Evolutionary conservation across 2,113 vertebrate species (phyloP), one percentile per base, ranked within the genome.

Genomic region (Australoheros scitulus): DNA sequence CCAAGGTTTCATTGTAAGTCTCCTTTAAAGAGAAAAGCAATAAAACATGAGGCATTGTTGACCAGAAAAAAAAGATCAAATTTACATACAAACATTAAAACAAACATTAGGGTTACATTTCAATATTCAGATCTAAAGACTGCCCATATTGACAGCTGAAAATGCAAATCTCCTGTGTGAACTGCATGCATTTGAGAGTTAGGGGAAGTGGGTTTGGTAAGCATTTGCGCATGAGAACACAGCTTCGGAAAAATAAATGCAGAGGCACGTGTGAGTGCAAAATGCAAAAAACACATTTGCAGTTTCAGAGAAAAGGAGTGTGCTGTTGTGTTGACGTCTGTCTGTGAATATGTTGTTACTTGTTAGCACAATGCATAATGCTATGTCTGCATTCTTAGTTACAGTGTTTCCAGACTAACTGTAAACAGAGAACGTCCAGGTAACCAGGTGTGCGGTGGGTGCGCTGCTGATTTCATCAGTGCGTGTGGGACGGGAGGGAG

Each of bases 371-470:
- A 79, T 68, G 59, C 70, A 17, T 18, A 17, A 20, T 79, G 79
- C 47, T 86, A 15, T 76, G 78, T 83, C 88, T 80, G 9, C 59
- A 75, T 43, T 38, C 78, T 77, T 55, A 4, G 59, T 50, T 56
- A 79, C 77, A n/a, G 57, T 76, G 55, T 85, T 68, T 29, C 34
- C 63, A 81, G 55, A 76, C 58, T 5, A 24, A 43, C 56, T 70
- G 81, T 82, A 86, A 89, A 92, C 87, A 94, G 5, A 77, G 11
- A 10, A 63, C 68, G 38, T 80, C 84, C 76, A 76, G 74, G 91
- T 85, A 74, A 89, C 83, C 77, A 79, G 70, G 80, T 70, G 79
- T 18, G 65, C 52, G 81, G 76, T 58, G 83, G 80, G 77, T 8
- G 61, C 36, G 1, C 22, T 26, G 4, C 8, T 76, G 82, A 81